Base-by-base conservation (phyloP, 2,888 invertebrate species). In the Pristionchus arcanus region DNA sequence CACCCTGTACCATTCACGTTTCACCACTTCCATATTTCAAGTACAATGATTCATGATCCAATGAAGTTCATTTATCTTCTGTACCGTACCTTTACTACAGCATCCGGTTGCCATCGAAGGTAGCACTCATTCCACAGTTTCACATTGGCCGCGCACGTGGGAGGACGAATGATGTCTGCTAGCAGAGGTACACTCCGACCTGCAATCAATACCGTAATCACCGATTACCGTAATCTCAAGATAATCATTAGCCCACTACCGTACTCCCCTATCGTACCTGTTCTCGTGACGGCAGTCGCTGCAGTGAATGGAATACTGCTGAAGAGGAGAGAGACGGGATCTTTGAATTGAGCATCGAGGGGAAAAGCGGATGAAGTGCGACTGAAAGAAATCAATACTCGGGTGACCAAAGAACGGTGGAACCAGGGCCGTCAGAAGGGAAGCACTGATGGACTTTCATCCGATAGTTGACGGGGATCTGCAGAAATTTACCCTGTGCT, bases 61-160 rank as follows among this genome's bases (percentile, higher is more conserved):
- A 37, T 19, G 34, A 31, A 74, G 74, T 34, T 13, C 28, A 1
- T 74, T 34, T 74, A 4, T 19, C 74, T 13, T 19, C 19, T 21
- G 19, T 25, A 31, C 59, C 71, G 21, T n/a, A 91, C 91, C 89
- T 34, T 53, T 15, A 90, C 59, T 85, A 91, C 63, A 87, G 91
- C 87, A 87, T 90, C 81, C 2, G 89, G 91, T 25, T 92, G 91
- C 92, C 92, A 93, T 89, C 93, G 74, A 42, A 92, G 88, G 88
- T 92, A 93, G 89, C 92, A 92, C 21, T 91, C 92, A 11, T 89
- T 89, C 93, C 93, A 93, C 25, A 92, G 66, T 28, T 90, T 89
- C 34, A 93, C 77, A 59, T 93, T 91, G 49, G 90, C 85, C 3
- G 90, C 85, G 0, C 88, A 55, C 7, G 91, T 91, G 3, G 92